These are phyloP conservation scores for Cyphotilapia sp. DNA, from an alignment of 2,113 vertebrate species.

Conservation along the genomic window DNA sequence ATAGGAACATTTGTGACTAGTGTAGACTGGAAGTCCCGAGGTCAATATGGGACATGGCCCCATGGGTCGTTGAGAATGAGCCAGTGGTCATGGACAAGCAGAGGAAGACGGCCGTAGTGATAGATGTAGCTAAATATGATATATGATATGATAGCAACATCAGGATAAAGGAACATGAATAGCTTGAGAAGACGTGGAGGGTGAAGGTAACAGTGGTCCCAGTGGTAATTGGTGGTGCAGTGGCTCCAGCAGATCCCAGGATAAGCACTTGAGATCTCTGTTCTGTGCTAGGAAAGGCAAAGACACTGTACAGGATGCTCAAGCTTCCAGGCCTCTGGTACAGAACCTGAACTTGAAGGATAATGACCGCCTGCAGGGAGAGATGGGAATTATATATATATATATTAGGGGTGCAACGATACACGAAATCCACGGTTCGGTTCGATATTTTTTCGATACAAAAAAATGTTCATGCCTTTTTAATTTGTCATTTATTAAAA, in stretches of 20 bases:
- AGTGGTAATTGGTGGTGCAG: background rate
- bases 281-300: background rate
- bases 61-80: background rate
- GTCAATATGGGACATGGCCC: background rate
- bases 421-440: no score
- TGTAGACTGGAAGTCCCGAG: background rate
- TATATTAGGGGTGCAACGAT: background rate
- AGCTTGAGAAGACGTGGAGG: background rate
- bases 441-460: no score
- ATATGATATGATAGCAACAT: background rate
- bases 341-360: background rate
- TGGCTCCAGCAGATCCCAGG: background rate
- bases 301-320: background rate
- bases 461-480: no score
- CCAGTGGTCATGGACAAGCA: background rate
- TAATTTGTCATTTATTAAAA: no score
- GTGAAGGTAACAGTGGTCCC: background rate
- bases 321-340: background rate
- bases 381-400: background rate
- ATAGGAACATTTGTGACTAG: background rate
- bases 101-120: background rate
- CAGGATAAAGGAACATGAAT: background rate
- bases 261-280: background rate
- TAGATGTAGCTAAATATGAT: background rate
- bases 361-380: background rate